phyloP scores from a whole-genome alignment of 2,888 invertebrate genomes.

The Myopa tessellatipennis region DNA sequence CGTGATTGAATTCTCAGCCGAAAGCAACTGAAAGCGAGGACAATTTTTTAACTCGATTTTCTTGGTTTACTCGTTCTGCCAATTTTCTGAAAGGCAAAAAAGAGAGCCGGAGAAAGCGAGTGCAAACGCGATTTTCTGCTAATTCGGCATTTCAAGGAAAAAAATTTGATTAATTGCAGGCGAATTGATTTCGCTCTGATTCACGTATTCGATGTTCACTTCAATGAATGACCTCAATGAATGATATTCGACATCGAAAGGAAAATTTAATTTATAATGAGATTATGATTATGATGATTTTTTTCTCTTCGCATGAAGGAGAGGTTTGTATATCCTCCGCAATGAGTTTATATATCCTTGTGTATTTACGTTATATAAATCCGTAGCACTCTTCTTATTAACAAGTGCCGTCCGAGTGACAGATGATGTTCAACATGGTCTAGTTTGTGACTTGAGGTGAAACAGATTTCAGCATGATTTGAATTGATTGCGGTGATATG shows the following conservation, averaged over 20 bases:
- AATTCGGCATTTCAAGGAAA: not conserved
- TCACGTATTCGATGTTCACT: too few species aligned
- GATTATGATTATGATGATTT: not conserved
- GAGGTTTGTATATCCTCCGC: not conserved
- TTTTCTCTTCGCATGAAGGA: not conserved
- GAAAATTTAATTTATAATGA: not conserved
- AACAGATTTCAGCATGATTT: not conserved
- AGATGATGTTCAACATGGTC: too few species aligned
- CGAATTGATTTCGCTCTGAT: not conserved
- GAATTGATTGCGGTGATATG: not conserved
- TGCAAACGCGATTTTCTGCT: too few species aligned
- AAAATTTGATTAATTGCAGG: not conserved
- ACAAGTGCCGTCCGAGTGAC: too few species aligned
- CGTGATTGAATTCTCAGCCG: too few species aligned
- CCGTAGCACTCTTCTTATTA: not conserved
- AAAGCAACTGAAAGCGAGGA: too few species aligned
- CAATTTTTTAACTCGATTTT: too few species aligned
- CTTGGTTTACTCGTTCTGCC: too few species aligned
- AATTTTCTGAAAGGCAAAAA: too few species aligned
- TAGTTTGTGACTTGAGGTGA: slow-evolving; percentile 9
- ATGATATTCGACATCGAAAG: not conserved
- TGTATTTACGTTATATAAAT: too few species aligned
- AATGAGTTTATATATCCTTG: too few species aligned
- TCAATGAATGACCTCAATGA: not conserved
- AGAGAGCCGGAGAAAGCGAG: too few species aligned